Base-by-base conservation (phyloP, 2,113 vertebrate genomes). In the Sturnus vulgaris region DNA sequence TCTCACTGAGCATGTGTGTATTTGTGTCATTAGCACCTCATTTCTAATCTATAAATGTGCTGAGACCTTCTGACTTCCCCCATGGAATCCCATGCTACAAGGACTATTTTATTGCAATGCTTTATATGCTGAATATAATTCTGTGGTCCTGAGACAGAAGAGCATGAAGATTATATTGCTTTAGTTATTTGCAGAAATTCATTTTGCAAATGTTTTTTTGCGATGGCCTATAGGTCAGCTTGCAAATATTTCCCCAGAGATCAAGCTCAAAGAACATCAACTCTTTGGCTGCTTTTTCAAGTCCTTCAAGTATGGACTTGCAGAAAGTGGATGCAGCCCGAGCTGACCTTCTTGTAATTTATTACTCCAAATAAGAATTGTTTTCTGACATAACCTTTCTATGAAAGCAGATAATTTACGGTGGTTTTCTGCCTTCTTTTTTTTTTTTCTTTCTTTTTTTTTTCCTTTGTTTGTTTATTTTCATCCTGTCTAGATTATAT, bases 241-340 rank as follows among this genome's bases (percentile, higher is more conserved):
- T 72, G 82, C 76, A 95, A 93, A 94, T 95, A 94, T 91, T 94
- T 69, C 94, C 68, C 87, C 79, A 65, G 80, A 90, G 88, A 95
- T 95, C 88, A 91, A 92, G 95, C 68, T 95, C 46, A 86, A 97
- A 98, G 93, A 97, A 97, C 93, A 56, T 86, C 64, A 97, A 96
- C 96, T 92, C 96, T 97, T 97, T 97, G 97, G 97, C 97, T 98
- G 65, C 40, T 83, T 91, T 97, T 95, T 95, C 82, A 96, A 82
- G 91, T 93, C 52, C 64, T 92, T 98, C 98, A 96, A 98, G 98
- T 98, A 94, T 95, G 86, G 97, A 97, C 98, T 98, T 98, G 98
- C 87, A 97, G 72, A 95, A 96, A 96, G 96, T 96, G 98, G 98
- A 98, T 98, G 97, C 89, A 97, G 95, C 49, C 89, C 71, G 79